Conservation (phyloP, 1,140 invertebrate genomes). For the Neuroterus valhalla region DNA sequence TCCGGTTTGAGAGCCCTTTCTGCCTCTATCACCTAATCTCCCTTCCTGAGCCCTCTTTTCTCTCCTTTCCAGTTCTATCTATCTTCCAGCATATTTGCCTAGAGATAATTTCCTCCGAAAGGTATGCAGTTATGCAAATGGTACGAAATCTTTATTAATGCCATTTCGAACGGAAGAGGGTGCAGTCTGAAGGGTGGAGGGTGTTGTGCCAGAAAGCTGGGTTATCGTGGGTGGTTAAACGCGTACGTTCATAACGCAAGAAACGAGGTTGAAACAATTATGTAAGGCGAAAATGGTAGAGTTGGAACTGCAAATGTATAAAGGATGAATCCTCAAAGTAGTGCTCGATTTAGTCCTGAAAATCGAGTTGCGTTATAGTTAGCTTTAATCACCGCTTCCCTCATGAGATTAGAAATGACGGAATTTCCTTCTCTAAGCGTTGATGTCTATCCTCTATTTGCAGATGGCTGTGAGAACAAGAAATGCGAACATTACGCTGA, state of each 20-base stretch:
- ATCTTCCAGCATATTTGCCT: slow-evolving; percentile 29
- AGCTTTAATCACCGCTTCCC: background rate
- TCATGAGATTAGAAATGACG: background rate
- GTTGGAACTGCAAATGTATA: slow-evolving; percentile 21
- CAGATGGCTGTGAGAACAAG: slow-evolving; percentile 92
- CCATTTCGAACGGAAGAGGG: slow-evolving; percentile 46
- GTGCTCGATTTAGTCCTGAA: background rate
- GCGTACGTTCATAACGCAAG: slow-evolving; percentile 31
- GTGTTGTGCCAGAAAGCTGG: slow-evolving; percentile 14
- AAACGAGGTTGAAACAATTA: slow-evolving; percentile 32
- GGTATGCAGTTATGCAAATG: slow-evolving; percentile 59
- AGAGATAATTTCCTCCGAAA: slow-evolving; percentile 51
- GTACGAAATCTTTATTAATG: slow-evolving; percentile 59
- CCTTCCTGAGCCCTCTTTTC: background rate
- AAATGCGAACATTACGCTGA: slow-evolving; percentile 89
- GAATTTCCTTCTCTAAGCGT: slow-evolving; percentile 8
- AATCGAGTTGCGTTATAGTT: slow-evolving; percentile 15
- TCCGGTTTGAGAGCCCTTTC: background rate
- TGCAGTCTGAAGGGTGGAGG: background rate
- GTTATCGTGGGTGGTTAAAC: slow-evolving; percentile 20
- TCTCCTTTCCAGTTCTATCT: slow-evolving; percentile 29
- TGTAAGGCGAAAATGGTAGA: slow-evolving; percentile 9
- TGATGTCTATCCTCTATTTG: slow-evolving; percentile 55
- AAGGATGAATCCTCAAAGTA: slow-evolving; percentile 24
- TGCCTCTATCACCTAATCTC: background rate